These are phyloP conservation scores for Apteryx mantelli DNA, from an alignment of 2,113 vertebrate species.

Conservation along the genomic window DNA sequence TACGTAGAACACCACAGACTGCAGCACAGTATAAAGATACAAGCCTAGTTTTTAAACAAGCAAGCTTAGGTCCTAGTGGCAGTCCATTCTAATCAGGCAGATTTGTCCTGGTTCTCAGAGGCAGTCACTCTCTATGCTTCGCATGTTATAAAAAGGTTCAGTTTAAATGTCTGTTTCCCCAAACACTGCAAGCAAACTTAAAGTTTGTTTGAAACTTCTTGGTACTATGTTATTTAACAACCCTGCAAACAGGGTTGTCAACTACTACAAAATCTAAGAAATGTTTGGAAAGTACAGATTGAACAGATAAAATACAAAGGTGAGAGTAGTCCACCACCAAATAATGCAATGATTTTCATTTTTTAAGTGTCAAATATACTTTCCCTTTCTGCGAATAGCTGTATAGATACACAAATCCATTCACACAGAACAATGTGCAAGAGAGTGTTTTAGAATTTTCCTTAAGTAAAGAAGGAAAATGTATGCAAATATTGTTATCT, in stretches of 20 bases:
- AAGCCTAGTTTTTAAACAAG: too few relatives aligned
- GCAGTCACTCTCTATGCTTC: neutral
- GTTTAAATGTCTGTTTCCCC: neutral
- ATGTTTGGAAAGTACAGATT: neutral
- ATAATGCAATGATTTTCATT: too few relatives aligned
- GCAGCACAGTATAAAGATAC: too few relatives aligned
- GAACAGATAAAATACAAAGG: neutral
- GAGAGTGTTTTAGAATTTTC: neutral
- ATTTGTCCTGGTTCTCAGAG: neutral
- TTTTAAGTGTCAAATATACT: too few relatives aligned
- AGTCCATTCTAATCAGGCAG: too few relatives aligned
- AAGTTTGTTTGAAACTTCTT: neutral
- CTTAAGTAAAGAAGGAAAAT: neutral
- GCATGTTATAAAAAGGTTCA: neutral
- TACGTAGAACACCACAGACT: too few relatives aligned
- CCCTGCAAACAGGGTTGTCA: neutral
- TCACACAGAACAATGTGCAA: neutral
- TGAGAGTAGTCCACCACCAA: neutral
- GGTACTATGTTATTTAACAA: neutral
- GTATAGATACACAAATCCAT: too few relatives aligned
- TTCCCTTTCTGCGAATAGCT: too few relatives aligned
- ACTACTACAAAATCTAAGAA: neutral
- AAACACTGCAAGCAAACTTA: too few relatives aligned
- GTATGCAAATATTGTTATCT: neutral
- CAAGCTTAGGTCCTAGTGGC: too few relatives aligned